Base-by-base conservation (phyloP, 2,888 invertebrate species). In the Dysmachus trigonus region DNA sequence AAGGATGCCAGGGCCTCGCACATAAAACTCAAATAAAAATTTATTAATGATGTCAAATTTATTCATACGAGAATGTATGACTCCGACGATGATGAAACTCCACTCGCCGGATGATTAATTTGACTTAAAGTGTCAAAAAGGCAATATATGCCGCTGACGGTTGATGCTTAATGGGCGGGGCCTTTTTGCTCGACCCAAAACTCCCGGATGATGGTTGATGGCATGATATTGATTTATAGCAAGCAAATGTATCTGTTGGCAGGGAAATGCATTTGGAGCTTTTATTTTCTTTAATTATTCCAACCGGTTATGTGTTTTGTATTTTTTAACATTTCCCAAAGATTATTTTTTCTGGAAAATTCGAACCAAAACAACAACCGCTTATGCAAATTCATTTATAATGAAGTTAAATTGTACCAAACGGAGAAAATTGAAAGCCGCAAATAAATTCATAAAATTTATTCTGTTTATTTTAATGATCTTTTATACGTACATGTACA, bases 31-130 rank as follows among this genome's bases (percentile, higher is more conserved):
- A 77, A 30, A 77, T 77, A 77, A 77, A 76, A 77, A 77, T 77
- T 47, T 77, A 77, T 77, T 77, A 77, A 77, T 77, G 47, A 77
- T 77, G 77, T 77, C 47, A 47, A 77, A 77, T 77, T 77, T 77
- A 77, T 77, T 77, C 77, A 76, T 76, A 76, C 22, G 62, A 62
- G 62, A 22, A 62, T 62, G 62, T 62, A 62, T 27, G 62, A 62
- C 27, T 62, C 62, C 27, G 62, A 62, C 22, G 62, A 62, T 62
- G 62, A 73, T 73, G 73, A 73, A 73, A 73, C 27, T 73, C 73
- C 33, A 31, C 73, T 33, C 33, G 33, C 8, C 73, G 73, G 31
- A 35, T 76, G 76, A 76, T 76, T 76, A 76, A 76, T 76, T 35
- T 76, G 76, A 76, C 22, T 76, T 76, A 35, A 35, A 76, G 76